phyloP scores from a whole-genome alignment of 2,113 vertebrate species.

The Oryzias melastigma region DNA sequence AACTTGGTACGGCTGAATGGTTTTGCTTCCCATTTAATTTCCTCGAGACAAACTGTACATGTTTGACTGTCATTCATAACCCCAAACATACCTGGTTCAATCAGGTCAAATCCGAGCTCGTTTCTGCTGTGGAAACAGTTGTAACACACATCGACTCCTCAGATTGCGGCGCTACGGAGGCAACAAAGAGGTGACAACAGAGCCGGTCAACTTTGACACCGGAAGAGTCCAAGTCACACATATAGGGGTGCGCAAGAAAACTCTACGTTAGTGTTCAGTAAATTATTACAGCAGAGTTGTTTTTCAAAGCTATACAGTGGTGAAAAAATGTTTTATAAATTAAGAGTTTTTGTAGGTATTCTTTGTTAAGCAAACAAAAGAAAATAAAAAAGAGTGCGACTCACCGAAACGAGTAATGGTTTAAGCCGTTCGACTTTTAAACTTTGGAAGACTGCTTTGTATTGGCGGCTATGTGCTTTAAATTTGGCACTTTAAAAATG shows the following conservation, averaged over 20 bases:
- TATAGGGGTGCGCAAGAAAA: background rate
- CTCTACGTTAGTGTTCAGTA: background rate
- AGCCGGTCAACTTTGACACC: conserved; percentile 68
- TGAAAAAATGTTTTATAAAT: background rate
- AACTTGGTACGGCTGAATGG: conserved; percentile 60
- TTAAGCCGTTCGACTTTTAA: conserved; percentile 54
- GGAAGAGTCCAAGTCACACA: conserved; percentile 17
- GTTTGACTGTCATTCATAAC: background rate
- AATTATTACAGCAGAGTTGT: background rate
- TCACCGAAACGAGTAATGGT: conserved; percentile 35
- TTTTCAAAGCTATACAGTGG: too few species aligned
- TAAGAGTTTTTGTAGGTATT: background rate
- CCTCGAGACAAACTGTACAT: background rate
- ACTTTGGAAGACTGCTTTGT: conserved; percentile 16
- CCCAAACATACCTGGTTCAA: conserved; percentile 47
- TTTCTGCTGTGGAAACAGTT: background rate
- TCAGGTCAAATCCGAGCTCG: background rate
- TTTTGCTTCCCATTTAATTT: conserved; percentile 12
- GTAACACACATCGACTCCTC: conserved; percentile 28
- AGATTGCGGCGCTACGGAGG: conserved; percentile 10
- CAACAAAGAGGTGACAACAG: conserved; percentile 74
- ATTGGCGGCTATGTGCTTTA: conserved; percentile 47
- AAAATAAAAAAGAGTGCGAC: rapidly evolving
- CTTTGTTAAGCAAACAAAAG: background rate
- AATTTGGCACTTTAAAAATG: too few species aligned